Percentiles rank a stretch among this genome's conserved stretches.
Conservation (phyloP, 2,888 invertebrate species). For the Eledona agricola region DNA sequence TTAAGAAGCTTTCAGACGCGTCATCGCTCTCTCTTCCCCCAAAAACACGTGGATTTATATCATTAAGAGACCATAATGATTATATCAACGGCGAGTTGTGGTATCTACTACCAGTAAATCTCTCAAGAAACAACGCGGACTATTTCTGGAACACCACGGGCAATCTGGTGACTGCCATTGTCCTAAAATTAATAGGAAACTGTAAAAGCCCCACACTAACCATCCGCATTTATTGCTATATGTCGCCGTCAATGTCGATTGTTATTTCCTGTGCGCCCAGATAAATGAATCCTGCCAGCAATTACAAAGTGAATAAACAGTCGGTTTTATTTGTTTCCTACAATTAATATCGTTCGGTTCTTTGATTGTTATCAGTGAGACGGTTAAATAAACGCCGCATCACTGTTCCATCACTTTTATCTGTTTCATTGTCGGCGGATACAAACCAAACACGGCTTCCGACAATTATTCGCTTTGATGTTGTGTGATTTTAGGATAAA, state of each 20-base stretch:
- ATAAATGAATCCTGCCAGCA: too few relatives aligned
- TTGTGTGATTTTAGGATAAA: constrained; percentile 54
- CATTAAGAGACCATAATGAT: constrained; percentile 25
- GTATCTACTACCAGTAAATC: constrained; percentile 15
- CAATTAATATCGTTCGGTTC: constrained; percentile 4
- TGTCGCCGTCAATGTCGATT: too few relatives aligned
- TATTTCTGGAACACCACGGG: constrained; percentile 12
- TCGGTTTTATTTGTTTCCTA: neutral
- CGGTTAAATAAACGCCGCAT: constrained; percentile 2
- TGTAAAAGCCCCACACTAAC: too few relatives aligned
- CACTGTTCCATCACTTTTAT: too few relatives aligned
- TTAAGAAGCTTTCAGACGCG: constrained; percentile 28
- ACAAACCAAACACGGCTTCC: too few relatives aligned
- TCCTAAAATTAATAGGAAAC: too few relatives aligned
- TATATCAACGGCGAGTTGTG: constrained; percentile 19
- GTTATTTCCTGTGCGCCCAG: too few relatives aligned
- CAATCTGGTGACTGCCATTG: constrained; percentile 12
- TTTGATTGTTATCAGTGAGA: constrained; percentile 4
- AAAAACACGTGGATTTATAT: constrained; percentile 22
- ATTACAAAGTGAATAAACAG: neutral
- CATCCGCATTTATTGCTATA: too few relatives aligned
- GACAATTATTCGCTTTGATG: constrained; percentile 31
- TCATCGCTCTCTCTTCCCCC: constrained; percentile 27
- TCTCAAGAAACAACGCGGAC: constrained; percentile 11
- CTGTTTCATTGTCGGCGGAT: constrained; percentile 5